Conservation (phyloP, 2,113 vertebrate species). For the Hystrix brachyura region DNA sequence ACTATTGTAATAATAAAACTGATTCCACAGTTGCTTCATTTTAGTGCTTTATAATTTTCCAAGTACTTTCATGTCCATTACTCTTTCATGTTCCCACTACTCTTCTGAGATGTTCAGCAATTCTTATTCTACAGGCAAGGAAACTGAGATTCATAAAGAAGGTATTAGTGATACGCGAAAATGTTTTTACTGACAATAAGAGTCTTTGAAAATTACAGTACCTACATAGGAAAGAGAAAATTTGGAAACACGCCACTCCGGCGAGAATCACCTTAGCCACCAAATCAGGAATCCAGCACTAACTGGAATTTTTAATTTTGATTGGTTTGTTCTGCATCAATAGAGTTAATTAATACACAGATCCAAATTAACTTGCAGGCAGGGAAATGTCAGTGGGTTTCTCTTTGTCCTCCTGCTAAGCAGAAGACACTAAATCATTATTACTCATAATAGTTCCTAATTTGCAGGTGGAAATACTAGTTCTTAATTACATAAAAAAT, state of each 20-base stretch:
- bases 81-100: not conserved
- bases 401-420: constrained; percentile 75
- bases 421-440: constrained; percentile 78
- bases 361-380: constrained; percentile 67
- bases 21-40: not conserved
- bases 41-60: constrained; percentile 10
- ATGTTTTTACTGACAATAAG: not conserved
- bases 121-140: constrained; percentile 41
- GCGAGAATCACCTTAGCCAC: constrained; percentile 10
- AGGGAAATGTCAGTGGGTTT: constrained; percentile 71
- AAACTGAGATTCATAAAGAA: not conserved
- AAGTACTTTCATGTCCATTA: constrained; percentile 1
- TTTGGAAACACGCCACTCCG: constrained; percentile 6
- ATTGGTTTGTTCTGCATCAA: constrained; percentile 77
- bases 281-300: not conserved
- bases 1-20: constrained; percentile 27
- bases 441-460: constrained; percentile 78
- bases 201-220: not conserved
- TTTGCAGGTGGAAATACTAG: constrained; percentile 78
- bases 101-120: not conserved
- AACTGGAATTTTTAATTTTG: constrained; percentile 65
- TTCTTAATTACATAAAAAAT: constrained; percentile 70
- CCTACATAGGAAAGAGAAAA: constrained; percentile 47
- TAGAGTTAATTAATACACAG: constrained; percentile 80
- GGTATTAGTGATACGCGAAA: not conserved